Base-by-base conservation (phyloP, 2,888 invertebrate genomes). In the Cancer borealis region DNA sequence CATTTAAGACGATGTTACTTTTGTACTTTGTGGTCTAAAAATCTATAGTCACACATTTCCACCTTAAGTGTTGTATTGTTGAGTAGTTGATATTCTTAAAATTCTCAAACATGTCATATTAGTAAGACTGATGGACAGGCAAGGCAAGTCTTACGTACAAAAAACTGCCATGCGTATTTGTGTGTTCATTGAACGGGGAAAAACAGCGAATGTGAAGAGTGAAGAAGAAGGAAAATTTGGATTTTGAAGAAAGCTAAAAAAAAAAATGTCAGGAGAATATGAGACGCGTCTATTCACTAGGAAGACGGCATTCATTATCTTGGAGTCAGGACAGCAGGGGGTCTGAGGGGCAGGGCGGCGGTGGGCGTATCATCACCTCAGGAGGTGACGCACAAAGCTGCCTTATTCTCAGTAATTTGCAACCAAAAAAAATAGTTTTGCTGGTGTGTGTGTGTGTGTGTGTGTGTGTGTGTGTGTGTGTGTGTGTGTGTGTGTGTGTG, bases 401-500 rank as follows among this genome's bases (percentile, higher is more conserved):
- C 84, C 84, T 84, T 39, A 84, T 3, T 84, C 84, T 84, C 84
- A 84, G 14, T 39, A 84, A 1, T 84, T 84, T 84, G 39, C 39
- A 30, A 0, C 84, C 30, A 84, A 12, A 14, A 84, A 39, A 39
- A 84, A 14, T 14, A 14, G 30, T 39, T 84, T 39, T 84, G 84
- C 12, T 84, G 84, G 30, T 39, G 14, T 39, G 14, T 14, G 39
- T 39, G 39, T 39, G 84, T 84, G 84, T 39, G 84, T 39, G 39
- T 39, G 84, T 39, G 84, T 14, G 84, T 39, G 39, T 39, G 84
- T 39, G 39, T 84, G 84, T 84, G 84, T 84, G 84, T 84, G 84
- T 73, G 73, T 73, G 73, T 73, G 26, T 73, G 73, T 73, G 73
- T 73, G 73, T 73, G 84, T 84, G 84, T 84, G 84, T 84, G 84